phyloP scores from a whole-genome alignment of 2,888 invertebrate species.

The Crossocerus cetratus region DNA sequence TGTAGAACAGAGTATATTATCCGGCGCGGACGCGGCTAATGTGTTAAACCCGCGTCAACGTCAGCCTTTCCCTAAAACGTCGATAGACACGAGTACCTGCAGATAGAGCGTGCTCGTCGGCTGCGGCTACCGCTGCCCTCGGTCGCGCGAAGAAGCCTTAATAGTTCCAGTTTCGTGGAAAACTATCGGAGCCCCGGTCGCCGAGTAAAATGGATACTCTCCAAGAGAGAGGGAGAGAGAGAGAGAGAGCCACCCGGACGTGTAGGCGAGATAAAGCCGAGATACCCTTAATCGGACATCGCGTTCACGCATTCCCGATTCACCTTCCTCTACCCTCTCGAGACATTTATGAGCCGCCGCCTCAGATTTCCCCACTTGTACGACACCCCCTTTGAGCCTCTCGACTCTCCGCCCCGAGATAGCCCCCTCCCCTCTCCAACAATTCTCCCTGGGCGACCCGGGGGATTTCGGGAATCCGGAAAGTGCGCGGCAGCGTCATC shows the following conservation, averaged over 20 bases:
- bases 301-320: slow-evolving; percentile 34
- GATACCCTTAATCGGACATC: slow-evolving; percentile 39
- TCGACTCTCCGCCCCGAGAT: slow-evolving; percentile 28
- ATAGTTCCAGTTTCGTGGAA: slow-evolving; percentile 45
- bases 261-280: slow-evolving; percentile 44
- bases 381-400: slow-evolving; percentile 23
- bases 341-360: slow-evolving; percentile 45
- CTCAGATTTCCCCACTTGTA: slow-evolving; percentile 45
- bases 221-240: too few relatives aligned
- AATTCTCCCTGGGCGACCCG: too few relatives aligned
- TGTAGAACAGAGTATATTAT: too few relatives aligned
- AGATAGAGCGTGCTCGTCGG: background rate
- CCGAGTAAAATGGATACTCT: background rate
- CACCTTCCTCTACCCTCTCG: slow-evolving; percentile 8
- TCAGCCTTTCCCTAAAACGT: background rate
- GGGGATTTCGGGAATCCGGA: background rate
- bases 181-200: slow-evolving; percentile 45
- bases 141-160: slow-evolving; percentile 20
- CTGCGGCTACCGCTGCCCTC: background rate
- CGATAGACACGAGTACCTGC: background rate
- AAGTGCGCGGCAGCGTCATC: slow-evolving; percentile 3
- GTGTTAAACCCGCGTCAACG: background rate
- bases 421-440: too few relatives aligned
- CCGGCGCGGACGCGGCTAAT: background rate
- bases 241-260: slow-evolving; percentile 22